Percentiles rank a stretch among this genome's conserved stretches.
phyloP scores from a whole-genome alignment of 2,113 vertebrate species.

The Numida meleagris region DNA sequence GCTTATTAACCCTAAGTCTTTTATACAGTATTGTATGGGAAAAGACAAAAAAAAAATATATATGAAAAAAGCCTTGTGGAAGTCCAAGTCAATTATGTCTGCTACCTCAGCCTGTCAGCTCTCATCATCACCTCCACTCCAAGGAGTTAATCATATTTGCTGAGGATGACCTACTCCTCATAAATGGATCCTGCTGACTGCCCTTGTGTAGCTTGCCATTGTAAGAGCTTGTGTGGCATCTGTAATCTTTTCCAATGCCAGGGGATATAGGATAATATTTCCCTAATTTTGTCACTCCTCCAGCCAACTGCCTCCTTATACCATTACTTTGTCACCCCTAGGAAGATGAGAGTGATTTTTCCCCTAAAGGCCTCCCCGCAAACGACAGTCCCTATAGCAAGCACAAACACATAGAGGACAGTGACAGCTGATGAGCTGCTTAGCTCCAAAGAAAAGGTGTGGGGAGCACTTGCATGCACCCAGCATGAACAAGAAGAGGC shows the following conservation, averaged over 20 bases:
- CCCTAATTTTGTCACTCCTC: neutral
- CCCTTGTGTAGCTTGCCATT: slow-evolving; percentile 28
- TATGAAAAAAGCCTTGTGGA: slow-evolving; percentile 4
- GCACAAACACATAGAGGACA: neutral
- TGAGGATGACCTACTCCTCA: slow-evolving; percentile 66
- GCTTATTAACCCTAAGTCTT: slow-evolving; percentile 54
- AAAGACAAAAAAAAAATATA: fast-evolving
- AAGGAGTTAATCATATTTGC: slow-evolving; percentile 74
- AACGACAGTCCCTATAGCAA: neutral
- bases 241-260: neutral
- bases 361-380: neutral
- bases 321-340: neutral
- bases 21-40: neutral
- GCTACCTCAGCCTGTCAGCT: slow-evolving; percentile 67
- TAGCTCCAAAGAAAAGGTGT: neutral
- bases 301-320: neutral
- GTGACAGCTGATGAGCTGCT: neutral
- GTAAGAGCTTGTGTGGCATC: neutral
- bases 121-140: slow-evolving; percentile 67
- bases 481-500: neutral
- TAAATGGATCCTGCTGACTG: slow-evolving; percentile 56
- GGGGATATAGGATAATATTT: neutral
- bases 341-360: neutral
- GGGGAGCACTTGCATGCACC: neutral
- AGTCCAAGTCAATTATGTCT: slow-evolving; percentile 68